Base-by-base conservation (phyloP, 2,888 invertebrate genomes). In the Cryptops parisi region DNA sequence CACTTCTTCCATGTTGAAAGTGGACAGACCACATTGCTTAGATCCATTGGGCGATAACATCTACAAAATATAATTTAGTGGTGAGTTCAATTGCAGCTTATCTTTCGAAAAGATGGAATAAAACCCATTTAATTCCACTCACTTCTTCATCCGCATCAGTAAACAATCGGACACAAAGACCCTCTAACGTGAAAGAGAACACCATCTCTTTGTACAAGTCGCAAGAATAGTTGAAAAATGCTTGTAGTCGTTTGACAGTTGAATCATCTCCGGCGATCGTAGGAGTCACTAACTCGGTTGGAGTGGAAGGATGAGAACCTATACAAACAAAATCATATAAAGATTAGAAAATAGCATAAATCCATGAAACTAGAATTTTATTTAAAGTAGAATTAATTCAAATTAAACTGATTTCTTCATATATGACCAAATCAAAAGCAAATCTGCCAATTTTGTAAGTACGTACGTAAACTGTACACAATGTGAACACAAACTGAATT, bases 131-230 rank as follows among this genome's bases (percentile, higher is more conserved):
- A 21, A 27, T 12, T 27, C 6, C 46, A 63, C 81, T 82, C 5
- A 84, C 67, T 0, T 72, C 74, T 67, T 84, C 84, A 53, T 82
- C 82, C 59, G 80, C 77, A 63, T 84, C 84, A 21, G 79, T 78
- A 67, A 81, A 84, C 1, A 85, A 69, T 60, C 78, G 77, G 1
- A 85, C 61, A 59, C 79, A 78, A n/a, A 83, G 60, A 26, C 83
- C 82, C 58, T 85, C 84, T 24, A 84, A 67, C 1, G 75, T 74
- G 54, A 82, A 74, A 59, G 79, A 78, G 41, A 67, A 60, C 39
- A 62, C 69, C 1, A 77, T 70, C 62, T 79, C 78, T 58, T 78
- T 78, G 54, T 77, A 74, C 43, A 79, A 72, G 1, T 79, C 78
- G 59, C 81, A 80, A 46, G 77, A 76, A 62, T 78, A 78, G 12